Percentiles rank a stretch among this genome's conserved stretches.
These are phyloP conservation scores for Caerostris darwini DNA, from an alignment of 1,140 invertebrate species.

Conservation along the genomic window DNA sequence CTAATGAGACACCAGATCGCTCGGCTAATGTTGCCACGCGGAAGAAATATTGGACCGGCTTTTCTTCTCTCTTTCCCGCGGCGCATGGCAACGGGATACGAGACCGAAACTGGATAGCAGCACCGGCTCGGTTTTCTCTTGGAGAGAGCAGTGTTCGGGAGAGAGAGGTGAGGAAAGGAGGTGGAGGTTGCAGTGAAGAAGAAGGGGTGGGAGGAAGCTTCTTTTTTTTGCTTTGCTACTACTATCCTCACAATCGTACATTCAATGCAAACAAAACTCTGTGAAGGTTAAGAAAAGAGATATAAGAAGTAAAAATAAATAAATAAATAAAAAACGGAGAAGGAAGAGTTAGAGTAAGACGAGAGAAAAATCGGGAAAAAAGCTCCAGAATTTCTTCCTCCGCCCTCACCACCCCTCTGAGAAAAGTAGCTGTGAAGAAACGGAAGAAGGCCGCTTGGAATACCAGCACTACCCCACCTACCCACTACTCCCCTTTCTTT, in stretches of 20 bases:
- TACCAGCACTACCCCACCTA: background rate
- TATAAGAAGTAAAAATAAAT: background rate
- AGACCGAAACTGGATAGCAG: constrained; percentile 73
- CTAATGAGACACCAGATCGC: constrained; percentile 77
- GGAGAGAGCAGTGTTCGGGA: background rate
- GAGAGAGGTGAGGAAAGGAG: background rate
- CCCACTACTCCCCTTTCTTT: background rate
- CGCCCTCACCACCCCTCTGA: background rate
- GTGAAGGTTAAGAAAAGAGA: constrained; percentile 72
- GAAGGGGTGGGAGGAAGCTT: background rate
- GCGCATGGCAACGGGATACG: constrained; percentile 73
- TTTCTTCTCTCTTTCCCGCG: constrained; percentile 65
- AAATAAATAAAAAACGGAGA: constrained; percentile 14
- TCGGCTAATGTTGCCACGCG: constrained; percentile 73
- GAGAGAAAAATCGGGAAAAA: constrained; percentile 73
- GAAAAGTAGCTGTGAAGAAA: constrained; percentile 48
- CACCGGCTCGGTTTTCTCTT: constrained; percentile 67
- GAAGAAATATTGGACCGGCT: constrained; percentile 76
- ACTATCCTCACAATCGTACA: constrained; percentile 75
- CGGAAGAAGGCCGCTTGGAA: background rate
- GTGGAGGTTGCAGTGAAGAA: background rate
- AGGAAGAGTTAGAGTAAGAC: constrained; percentile 48
- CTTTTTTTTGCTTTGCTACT: background rate
- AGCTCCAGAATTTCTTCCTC: constrained; percentile 10
- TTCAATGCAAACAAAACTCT: constrained; percentile 76